Conservation (phyloP, 1,140 invertebrate species). For the Pseudomyrmex gracilis region DNA sequence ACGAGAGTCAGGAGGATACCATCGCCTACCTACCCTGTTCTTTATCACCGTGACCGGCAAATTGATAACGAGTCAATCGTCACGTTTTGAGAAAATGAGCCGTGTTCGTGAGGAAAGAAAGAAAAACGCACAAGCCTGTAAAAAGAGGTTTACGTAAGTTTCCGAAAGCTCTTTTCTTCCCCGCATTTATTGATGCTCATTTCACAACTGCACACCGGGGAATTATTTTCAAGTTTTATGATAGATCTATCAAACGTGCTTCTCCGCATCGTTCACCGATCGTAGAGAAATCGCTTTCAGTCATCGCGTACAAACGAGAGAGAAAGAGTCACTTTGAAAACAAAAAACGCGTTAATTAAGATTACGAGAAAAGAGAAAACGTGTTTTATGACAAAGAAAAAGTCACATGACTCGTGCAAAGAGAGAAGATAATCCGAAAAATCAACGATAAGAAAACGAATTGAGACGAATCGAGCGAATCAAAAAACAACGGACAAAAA, state of each 20-base stretch:
- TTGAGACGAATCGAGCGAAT: not conserved
- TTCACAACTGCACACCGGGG: not conserved
- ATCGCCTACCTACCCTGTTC: not conserved
- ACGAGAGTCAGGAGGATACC: not conserved
- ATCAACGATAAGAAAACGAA: not conserved
- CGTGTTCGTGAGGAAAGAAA: not conserved
- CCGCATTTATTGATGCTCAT: not conserved
- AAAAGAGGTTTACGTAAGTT: constrained; percentile 1
- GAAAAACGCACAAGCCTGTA: too few relatives aligned
- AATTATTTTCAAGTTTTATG: constrained; percentile 29
- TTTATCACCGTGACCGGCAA: not conserved
- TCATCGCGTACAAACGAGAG: not conserved
- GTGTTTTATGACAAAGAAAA: not conserved
- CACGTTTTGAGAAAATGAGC: not conserved
- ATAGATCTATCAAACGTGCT: not conserved
- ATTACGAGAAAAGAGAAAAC: not conserved
- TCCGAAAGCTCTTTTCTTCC: not conserved
- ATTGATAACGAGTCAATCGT: constrained; percentile 44
- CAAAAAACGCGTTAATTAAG: not conserved
- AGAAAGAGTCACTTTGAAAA: not conserved
- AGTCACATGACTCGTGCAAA: not conserved
- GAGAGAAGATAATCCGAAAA: not conserved
- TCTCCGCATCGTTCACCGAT: not conserved
- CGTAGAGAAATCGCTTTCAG: constrained; percentile 5
- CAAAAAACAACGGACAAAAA: not conserved